Base-by-base conservation (phyloP, 1,140 invertebrate genomes). In the Drosophila navojoa region DNA sequence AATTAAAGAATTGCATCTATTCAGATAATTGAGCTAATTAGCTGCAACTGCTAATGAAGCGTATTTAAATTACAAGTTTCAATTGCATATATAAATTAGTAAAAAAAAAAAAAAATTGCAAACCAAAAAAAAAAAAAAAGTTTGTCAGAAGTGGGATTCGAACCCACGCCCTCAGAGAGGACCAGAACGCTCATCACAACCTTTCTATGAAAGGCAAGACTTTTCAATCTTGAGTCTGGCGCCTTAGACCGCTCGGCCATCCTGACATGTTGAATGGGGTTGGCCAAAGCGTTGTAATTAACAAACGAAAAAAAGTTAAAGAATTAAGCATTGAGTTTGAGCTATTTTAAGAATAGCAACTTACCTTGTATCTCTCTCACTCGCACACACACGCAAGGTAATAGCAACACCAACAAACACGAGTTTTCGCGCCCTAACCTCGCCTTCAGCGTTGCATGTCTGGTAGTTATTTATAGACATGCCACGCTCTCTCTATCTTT, bases 141-240 rank as follows among this genome's bases (percentile, higher is more conserved):
- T 93, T 92, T 96, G 95, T 96, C 95, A 96, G 95, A 95, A 96
- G 95, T 96, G 95, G 95, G 95, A 95, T 96, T 96, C 95, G 95
- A 96, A 96, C 95, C 95, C 95, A 96, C 95, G 95, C 95, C 95
- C 95, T 95, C 95, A 95, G 93, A 95, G 95, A 95, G 95, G 95
- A 96, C 95, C 95, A 95, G 95, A 96, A 95, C 92, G 89, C 94
- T 94, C 94, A 87, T 47, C 58, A 44, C 42, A 10, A 54, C 77
- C 81, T 66, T 69, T 81, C 75, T 81, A 27, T 5, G 77, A 85
- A 78, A 74, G 68, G 81, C 61, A 85, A 85, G 77, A 77, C 50
- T 40, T 0, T 58, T 44, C 49, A 49, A 62, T 78, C 80, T 77
- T 67, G 67, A 68, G 58, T 95, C 94, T 94, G 94, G 94, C 94